Evolutionary conservation across 2,113 vertebrate species (phyloP).

Genomic region (Pitta sordida): DNA sequence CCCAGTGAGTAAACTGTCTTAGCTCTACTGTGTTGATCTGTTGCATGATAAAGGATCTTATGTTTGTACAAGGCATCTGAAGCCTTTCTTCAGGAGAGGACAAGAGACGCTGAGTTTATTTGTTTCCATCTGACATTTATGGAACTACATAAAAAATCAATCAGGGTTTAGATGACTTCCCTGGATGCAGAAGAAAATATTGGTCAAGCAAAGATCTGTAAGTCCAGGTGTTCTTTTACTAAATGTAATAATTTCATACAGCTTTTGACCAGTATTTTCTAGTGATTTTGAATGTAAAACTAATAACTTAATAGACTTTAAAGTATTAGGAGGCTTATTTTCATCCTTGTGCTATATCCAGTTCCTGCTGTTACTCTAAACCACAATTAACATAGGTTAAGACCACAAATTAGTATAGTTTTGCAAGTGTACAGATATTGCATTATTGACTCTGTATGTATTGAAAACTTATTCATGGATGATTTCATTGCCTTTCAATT

Average conservation of each 20-base stretch:
- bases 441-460: background rate
- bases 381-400: background rate
- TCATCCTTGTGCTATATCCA: background rate
- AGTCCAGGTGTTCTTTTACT: background rate
- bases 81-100: background rate
- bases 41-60: background rate
- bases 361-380: background rate
- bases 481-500: background rate
- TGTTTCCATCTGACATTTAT: background rate
- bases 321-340: background rate
- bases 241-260: background rate
- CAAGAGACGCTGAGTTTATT: background rate
- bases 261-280: background rate
- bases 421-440: background rate
- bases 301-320: background rate
- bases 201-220: background rate
- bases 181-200: background rate
- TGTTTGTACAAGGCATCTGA: background rate
- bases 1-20: background rate
- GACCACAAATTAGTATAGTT: background rate
- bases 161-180: background rate
- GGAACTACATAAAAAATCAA: background rate
- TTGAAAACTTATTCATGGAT: background rate
- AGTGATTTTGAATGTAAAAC: background rate
- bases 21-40: background rate